Conservation (phyloP, 2,113 vertebrate genomes). For the Spheniscus mendiculus region DNA sequence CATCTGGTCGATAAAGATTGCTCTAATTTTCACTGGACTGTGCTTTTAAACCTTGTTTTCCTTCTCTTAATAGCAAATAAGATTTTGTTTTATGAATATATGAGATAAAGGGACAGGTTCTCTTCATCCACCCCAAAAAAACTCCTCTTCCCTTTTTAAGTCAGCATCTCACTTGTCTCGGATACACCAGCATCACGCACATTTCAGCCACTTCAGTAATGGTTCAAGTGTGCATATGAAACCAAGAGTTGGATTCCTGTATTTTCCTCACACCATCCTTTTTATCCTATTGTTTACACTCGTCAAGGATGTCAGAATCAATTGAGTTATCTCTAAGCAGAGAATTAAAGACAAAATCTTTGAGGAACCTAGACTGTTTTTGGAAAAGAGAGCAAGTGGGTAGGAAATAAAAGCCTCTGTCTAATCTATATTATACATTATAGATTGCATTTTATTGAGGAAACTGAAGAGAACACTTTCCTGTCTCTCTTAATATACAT, state of each 20-base stretch:
- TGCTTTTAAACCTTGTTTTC: neutral
- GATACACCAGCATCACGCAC: neutral
- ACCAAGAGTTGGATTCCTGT: neutral
- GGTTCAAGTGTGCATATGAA: fast-evolving
- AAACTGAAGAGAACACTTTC: neutral
- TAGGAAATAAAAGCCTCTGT: neutral
- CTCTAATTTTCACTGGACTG: neutral
- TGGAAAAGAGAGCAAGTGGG: neutral
- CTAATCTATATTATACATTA: neutral
- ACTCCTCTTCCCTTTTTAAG: neutral
- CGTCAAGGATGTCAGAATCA: neutral
- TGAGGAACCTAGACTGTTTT: neutral
- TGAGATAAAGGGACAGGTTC: neutral
- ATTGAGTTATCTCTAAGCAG: neutral
- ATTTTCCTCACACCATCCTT: neutral
- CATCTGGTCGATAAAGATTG: neutral
- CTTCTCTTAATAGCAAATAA: neutral
- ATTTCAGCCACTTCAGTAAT: neutral
- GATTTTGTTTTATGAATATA: neutral
- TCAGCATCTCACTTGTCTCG: neutral
- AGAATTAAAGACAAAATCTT: neutral
- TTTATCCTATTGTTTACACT: neutral
- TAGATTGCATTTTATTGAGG: neutral
- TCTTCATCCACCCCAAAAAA: neutral
- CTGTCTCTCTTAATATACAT: neutral